Conservation (phyloP, 2,797 vertebrate genomes). For the Ceyx erithaca region DNA sequence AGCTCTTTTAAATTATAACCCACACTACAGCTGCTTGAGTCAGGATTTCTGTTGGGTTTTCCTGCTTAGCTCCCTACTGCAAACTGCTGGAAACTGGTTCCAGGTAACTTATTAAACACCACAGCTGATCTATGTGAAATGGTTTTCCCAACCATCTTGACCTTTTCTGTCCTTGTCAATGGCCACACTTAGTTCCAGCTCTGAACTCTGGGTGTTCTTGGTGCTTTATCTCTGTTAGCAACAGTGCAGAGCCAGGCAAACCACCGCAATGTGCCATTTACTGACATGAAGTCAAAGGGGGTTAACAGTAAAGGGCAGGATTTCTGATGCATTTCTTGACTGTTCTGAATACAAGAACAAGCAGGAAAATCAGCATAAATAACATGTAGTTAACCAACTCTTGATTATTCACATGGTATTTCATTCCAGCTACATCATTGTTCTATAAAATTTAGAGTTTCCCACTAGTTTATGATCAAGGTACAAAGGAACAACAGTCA, state of each 20-base stretch:
- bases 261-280: slow-evolving; percentile 42
- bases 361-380: not conserved
- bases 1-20: slow-evolving; percentile 16
- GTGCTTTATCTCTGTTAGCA: slow-evolving; percentile 27
- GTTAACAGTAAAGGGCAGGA: slow-evolving; percentile 29
- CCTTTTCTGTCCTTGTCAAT: slow-evolving; percentile 34
- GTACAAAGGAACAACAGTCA: not conserved
- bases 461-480: not conserved
- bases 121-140: not conserved
- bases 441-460: not conserved
- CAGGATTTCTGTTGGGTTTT: not conserved
- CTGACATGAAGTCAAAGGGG: slow-evolving; percentile 43
- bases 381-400: not conserved
- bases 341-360: slow-evolving; percentile 31
- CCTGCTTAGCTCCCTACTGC: not conserved
- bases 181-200: not conserved
- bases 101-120: slow-evolving; percentile 51
- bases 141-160: not conserved
- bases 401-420: not conserved
- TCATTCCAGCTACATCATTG: not conserved
- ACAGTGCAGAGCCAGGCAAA: slow-evolving; percentile 19
- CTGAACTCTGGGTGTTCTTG: not conserved
- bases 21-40: not conserved
- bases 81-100: slow-evolving; percentile 12
- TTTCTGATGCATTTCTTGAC: slow-evolving; percentile 43